phyloP scores from a whole-genome alignment of 2,888 invertebrate genomes.

The Acleris laterana region DNA sequence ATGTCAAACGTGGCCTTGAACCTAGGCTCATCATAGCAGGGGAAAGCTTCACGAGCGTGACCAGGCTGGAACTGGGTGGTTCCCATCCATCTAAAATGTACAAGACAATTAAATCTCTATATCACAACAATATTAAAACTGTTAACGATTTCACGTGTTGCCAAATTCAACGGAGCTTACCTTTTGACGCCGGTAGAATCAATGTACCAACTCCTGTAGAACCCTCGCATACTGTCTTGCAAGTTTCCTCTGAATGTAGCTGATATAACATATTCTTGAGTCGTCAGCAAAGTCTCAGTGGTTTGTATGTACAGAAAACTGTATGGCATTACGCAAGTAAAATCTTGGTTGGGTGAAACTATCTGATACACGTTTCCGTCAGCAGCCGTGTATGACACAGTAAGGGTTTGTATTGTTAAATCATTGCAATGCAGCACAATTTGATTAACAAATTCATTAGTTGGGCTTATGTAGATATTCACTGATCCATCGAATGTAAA shows the following conservation, averaged over 20 bases:
- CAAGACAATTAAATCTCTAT: not conserved
- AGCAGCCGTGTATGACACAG: slow-evolving; percentile 47
- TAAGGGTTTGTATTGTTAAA: slow-evolving; percentile 68
- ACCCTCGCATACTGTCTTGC: slow-evolving; percentile 89
- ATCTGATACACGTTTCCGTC: slow-evolving; percentile 42
- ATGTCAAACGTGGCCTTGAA: slow-evolving; percentile 91
- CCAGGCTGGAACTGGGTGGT: slow-evolving; percentile 93
- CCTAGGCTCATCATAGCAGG: slow-evolving; percentile 94
- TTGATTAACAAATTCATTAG: slow-evolving; percentile 48
- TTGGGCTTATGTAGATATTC: slow-evolving; percentile 56
- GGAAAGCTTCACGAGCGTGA: slow-evolving; percentile 92
- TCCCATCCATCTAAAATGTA: slow-evolving; percentile 86
- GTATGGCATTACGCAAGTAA: slow-evolving; percentile 56
- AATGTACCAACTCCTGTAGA: slow-evolving; percentile 91
- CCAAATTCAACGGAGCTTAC: slow-evolving; percentile 42
- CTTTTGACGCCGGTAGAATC: slow-evolving; percentile 85
- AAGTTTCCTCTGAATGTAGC: slow-evolving; percentile 88
- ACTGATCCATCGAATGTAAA: slow-evolving; percentile 77
- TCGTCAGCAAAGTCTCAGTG: slow-evolving; percentile 41
- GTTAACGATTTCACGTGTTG: not conserved
- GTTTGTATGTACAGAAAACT: slow-evolving; percentile 62
- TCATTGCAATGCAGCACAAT: slow-evolving; percentile 73
- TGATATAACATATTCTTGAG: slow-evolving; percentile 83
- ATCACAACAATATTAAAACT: not conserved
- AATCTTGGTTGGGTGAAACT: slow-evolving; percentile 45